Evolutionary conservation across 2,113 vertebrate genomes (phyloP), one percentile per base, ranked within the genome.

Genomic region (Echinops telfairi): DNA sequence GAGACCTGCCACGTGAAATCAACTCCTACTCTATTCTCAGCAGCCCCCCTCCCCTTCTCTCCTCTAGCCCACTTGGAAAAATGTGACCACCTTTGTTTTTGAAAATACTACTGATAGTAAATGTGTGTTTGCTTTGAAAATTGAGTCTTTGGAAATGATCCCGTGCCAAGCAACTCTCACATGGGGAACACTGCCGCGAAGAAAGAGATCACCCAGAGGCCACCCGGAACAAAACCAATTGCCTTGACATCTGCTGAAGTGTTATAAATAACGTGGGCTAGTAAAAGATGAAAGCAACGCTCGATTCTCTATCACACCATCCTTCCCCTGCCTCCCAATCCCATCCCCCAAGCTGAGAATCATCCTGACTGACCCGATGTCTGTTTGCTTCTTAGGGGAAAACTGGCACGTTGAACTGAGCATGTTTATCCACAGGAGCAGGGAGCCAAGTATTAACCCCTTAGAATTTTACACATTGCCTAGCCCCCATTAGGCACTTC

Each of bases 81-180:
- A 92, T 70, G 89, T 89, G 95, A 96, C 95, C 95, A 95, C 90
- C 92, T 97, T 93, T 96, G 57, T 97, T 97, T 96, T 95, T 20
- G 0, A 91, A 97, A 94, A 92, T 89, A 93, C 88, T 82, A 87
- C 92, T 73, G 92, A 82, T 92, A 92, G 71, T 82, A 73, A 89
- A 66, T 94, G 91, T 94, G 31, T 57, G 88, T 96, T 96, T 90
- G 89, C 89, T 94, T 97, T 97, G 96, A 95, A 97, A 97, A 97
- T 89, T 1, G n/a, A 95, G 79, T 76, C 83, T 93, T 91, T 95
- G 81, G 96, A 97, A 96, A 96, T 88, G 94, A 97, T 95, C 57
- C 23, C 53, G 43, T 66, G 88, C 60, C 89, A 95, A 91, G 25
- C 87, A 82, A 79, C n/a, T 93, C 95, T 60, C 83, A 94, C 75